A percentile compares a stretch with the other conserved stretches of the same genome.
Conservation (phyloP, 2,888 invertebrate genomes). For the Seira sanloemensis region DNA sequence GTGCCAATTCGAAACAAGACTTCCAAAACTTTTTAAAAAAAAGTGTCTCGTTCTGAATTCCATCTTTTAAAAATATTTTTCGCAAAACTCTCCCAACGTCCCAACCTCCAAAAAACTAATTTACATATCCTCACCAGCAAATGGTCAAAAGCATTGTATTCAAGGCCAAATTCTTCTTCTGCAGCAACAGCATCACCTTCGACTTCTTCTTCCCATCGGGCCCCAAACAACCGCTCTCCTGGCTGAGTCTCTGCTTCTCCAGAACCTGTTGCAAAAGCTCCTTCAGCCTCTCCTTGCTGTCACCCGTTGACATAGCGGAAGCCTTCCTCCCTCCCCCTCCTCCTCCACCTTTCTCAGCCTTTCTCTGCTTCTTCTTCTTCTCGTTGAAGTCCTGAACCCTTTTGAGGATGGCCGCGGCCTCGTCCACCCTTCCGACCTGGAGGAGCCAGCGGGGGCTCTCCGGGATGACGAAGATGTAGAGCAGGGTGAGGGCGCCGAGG, state of each 20-base stretch:
- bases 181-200: slow-evolving; percentile 45
- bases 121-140: slow-evolving; percentile 53
- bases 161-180: slow-evolving; percentile 62
- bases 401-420: slow-evolving; percentile 35
- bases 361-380: slow-evolving; percentile 8
- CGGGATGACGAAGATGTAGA: slow-evolving; percentile 41
- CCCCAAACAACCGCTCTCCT: slow-evolving; percentile 2
- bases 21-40: not conserved
- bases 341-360: too few relatives aligned
- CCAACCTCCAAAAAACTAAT: not conserved
- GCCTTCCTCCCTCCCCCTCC: not conserved
- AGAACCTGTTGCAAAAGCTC: slow-evolving; percentile 38
- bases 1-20: too few relatives aligned
- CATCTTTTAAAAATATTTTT: too few relatives aligned
- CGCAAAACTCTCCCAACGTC: too few relatives aligned
- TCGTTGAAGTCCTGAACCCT: slow-evolving; percentile 21
- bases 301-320: not conserved
- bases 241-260: slow-evolving; percentile 31
- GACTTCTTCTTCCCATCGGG: slow-evolving; percentile 29
- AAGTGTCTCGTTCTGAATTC: too few relatives aligned
- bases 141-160: slow-evolving; percentile 65
- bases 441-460: slow-evolving; percentile 67
- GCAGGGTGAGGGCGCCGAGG: slow-evolving; percentile 49
- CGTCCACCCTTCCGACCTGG: slow-evolving; percentile 33
- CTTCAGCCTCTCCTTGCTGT: slow-evolving; percentile 1